Evolutionary conservation across 1,140 invertebrate genomes (phyloP), one percentile per base, ranked within the genome.

Genomic region (Penaeus japonicus): DNA sequence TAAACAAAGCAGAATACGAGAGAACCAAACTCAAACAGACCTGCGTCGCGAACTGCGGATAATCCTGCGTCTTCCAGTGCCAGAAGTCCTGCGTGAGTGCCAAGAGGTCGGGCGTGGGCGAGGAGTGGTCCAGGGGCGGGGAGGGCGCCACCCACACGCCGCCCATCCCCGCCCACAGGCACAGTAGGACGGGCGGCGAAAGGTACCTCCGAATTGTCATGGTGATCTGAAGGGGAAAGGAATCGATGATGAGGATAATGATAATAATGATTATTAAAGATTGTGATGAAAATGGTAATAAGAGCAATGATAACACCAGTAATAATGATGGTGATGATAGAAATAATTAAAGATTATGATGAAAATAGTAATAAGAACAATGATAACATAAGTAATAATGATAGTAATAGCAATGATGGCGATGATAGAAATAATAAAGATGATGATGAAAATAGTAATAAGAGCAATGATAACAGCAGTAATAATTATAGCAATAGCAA

Each of bases 51-150:
- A 88, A 88, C 53, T 88, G 86, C 4, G 86, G 86, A 59, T 57
- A 88, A 27, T 88, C 86, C 55, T 88, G 86, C 0, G 86, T 88
- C 70, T 83, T 88, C 86, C 86, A 88, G 86, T 88, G 86, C 86
- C 86, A 88, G 86, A 79, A 88, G 30, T 88, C 86, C 20, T 88
- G 86, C n/a, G 62, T 83, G 53, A 88, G 80, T 17, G 80, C 70
- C 53, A 88, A 80, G 10, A 88, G 80, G 65, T 88, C 86, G 2
- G 86, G 86, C 24, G 59, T 47, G 12, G 86, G 86, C 2, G 86
- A 35, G 10, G 86, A 30, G 53, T 83, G 65, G 35, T 65, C 47
- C 15, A 77, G 53, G 15, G 79, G n/a, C 22, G 78, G 27, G 4
- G 86, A 55, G 27, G 85, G 4, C 27, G 75, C 83, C 4, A 62